phyloP scores from a whole-genome alignment of 2,888 invertebrate genomes.

The Crematogaster levior region DNA sequence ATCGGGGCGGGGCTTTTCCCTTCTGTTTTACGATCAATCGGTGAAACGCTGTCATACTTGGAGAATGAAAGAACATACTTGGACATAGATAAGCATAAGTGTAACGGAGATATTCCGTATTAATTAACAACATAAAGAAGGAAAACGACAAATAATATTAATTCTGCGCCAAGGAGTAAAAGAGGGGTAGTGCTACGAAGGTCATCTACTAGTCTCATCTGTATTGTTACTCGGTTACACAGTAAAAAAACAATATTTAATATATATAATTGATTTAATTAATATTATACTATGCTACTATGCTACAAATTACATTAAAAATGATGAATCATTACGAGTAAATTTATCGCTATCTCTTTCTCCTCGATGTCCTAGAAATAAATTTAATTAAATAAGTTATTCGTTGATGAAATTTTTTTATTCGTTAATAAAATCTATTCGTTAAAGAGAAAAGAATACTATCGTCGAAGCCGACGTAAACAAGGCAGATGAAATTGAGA shows the following conservation, averaged over 20 bases:
- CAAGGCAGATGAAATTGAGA: background rate
- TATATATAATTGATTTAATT: constrained; percentile 84
- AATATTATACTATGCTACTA: constrained; percentile 84
- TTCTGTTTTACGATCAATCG: constrained; percentile 78
- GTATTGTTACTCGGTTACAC: constrained; percentile 84
- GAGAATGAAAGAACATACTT: constrained; percentile 50
- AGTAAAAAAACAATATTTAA: constrained; percentile 83
- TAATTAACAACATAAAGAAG: constrained; percentile 68
- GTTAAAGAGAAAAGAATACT: background rate
- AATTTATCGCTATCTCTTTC: constrained; percentile 58
- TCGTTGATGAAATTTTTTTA: background rate
- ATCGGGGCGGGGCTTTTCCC: constrained; percentile 80
- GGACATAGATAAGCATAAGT: constrained; percentile 40
- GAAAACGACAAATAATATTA: constrained; percentile 76
- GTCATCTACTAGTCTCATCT: constrained; percentile 84
- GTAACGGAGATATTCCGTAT: constrained; percentile 62
- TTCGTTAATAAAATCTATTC: background rate
- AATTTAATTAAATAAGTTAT: background rate
- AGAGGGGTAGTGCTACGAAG: constrained; percentile 81
- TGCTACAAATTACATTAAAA: constrained; percentile 85
- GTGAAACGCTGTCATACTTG: constrained; percentile 81
- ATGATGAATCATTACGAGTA: constrained; percentile 78
- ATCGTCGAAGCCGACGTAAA: background rate
- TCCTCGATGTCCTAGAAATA: constrained; percentile 14
- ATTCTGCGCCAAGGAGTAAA: constrained; percentile 80